Conservation (phyloP, 2,797 vertebrate species). For the Hydrocynus forskahlii region DNA sequence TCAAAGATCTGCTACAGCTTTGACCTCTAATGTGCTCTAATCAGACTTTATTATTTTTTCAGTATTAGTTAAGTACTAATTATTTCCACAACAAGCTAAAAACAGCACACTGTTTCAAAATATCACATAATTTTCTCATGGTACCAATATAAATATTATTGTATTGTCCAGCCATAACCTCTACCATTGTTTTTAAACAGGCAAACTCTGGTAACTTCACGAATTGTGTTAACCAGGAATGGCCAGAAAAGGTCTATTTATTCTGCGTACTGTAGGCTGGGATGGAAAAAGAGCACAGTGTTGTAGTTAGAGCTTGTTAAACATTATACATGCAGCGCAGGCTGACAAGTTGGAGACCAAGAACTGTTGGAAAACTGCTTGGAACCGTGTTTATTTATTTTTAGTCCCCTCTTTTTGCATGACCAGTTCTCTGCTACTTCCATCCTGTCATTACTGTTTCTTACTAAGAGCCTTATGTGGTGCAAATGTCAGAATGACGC, state of each 20-base stretch:
- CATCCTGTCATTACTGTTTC: conserved; percentile 34
- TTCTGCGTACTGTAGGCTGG: background rate
- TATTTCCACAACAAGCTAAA: no score
- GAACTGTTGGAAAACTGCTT: conserved; percentile 32
- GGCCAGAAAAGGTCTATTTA: conserved; percentile 35
- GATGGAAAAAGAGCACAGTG: conserved; percentile 42
- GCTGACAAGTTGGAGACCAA: conserved; percentile 26
- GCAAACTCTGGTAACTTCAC: conserved; percentile 12
- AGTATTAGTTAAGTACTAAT: no score
- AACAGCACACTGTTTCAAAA: no score
- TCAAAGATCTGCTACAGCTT: no score
- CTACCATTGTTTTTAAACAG: background rate
- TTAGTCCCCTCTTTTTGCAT: conserved; percentile 16
- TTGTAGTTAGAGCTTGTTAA: conserved; percentile 47
- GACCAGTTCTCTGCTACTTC: conserved; percentile 4
- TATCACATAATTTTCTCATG: no score
- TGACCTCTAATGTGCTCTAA: no score
- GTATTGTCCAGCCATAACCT: no score
- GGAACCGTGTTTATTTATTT: conserved; percentile 36
- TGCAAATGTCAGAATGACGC: conserved; percentile 14
- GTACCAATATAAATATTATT: no score
- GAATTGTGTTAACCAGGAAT: background rate
- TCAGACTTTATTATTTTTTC: no score
- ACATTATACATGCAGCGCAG: conserved; percentile 38
- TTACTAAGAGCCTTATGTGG: background rate